Percentiles rank a stretch among this genome's conserved stretches.
Conservation (phyloP, 2,888 invertebrate genomes). For the Norana najaformis region DNA sequence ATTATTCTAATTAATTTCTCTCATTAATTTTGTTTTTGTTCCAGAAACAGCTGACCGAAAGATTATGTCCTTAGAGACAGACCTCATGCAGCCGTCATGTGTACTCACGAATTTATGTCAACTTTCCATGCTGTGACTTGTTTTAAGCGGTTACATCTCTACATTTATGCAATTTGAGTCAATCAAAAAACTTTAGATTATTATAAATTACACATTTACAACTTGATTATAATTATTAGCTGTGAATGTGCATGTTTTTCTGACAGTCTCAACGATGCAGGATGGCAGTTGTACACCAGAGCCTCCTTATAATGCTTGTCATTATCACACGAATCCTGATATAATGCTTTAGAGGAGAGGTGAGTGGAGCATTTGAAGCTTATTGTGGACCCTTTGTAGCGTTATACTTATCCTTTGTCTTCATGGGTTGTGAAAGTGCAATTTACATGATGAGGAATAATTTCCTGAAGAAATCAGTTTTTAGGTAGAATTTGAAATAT, state of each 20-base stretch:
- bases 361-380: no score
- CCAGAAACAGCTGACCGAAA: conserved; percentile 1
- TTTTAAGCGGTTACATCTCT: conserved; percentile 13
- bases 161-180: conserved; percentile 5
- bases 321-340: neutral
- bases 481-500: no score
- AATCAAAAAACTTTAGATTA: conserved; percentile 13
- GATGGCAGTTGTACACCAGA: neutral
- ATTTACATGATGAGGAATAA: no score
- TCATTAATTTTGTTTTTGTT: neutral
- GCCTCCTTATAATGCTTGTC: neutral
- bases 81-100: neutral
- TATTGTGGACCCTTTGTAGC: no score
- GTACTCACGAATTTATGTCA: neutral
- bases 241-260: neutral
- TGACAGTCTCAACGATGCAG: neutral
- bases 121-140: conserved; percentile 13
- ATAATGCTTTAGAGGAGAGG: neutral
- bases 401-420: no score
- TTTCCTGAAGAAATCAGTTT: no score
- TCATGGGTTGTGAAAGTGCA: no score
- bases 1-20: neutral
- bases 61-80: neutral
- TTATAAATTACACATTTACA: conserved; percentile 13
- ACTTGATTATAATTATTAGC: neutral